Evolutionary conservation across 1,140 invertebrate species (phyloP).

Genomic region (Drosophila pectinifera): DNA sequence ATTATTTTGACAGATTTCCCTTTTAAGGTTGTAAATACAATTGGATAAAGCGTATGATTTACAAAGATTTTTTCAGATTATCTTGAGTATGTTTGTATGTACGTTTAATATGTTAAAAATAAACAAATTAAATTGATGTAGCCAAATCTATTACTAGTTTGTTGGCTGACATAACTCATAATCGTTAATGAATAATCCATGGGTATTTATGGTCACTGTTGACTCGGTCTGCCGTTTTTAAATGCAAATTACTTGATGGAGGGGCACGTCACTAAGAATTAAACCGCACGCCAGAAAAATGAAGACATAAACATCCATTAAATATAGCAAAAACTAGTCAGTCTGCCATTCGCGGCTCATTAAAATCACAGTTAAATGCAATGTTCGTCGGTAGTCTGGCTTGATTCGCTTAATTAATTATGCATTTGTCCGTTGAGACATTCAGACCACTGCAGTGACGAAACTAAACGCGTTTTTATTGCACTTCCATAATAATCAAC

Average conservation of each 20-base stretch:
- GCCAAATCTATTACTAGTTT: background rate
- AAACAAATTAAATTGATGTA: background rate
- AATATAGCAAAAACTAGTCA: conserved; percentile 59
- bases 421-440: conserved; percentile 5
- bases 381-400: conserved; percentile 22
- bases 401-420: conserved; percentile 51
- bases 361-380: conserved; percentile 55
- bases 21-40: too few species aligned
- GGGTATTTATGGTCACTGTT: conserved; percentile 1
- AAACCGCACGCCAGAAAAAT: conserved; percentile 22
- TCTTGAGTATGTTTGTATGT: too few species aligned
- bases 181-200: conserved; percentile 18
- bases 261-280: conserved; percentile 27
- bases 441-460: background rate
- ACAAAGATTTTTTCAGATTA: too few species aligned
- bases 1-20: too few species aligned
- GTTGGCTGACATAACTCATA: background rate
- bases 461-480: conserved; percentile 20
- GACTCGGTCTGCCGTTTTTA: background rate
- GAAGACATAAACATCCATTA: conserved; percentile 17
- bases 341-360: conserved; percentile 65
- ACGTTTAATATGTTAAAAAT: background rate
- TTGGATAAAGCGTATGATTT: too few species aligned
- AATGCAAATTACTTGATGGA: conserved; percentile 25
- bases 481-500: conserved; percentile 28